Evolutionary conservation across 2,797 vertebrate species (phyloP), one percentile per base, ranked within the genome.

Genomic region (Hafferia zeledoni): DNA sequence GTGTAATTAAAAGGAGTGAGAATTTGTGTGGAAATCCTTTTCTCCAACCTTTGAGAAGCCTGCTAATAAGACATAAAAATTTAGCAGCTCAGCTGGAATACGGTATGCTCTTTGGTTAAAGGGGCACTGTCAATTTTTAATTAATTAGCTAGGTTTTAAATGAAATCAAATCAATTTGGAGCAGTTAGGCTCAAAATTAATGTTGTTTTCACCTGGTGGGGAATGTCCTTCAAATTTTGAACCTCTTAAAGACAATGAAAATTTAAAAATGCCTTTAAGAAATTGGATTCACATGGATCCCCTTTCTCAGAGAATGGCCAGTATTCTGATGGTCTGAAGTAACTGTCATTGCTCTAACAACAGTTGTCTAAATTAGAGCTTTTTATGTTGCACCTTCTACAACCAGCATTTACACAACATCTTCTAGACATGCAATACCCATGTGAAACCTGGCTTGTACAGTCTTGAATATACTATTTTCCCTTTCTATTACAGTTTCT

Each of bases 41-140:
- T 83, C 70, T 95, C 43, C 59, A 91, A 81, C 86, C 69, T 92
- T 93, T 92, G 81, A 83, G 69, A 94, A 89, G 28, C 46, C 69
- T 88, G 71, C 74, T 93, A 93, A 92, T 91, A 93, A 90, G 70
- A 76, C 16, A 16, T 44, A 94, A 95, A 90, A 85, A 79, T 80
- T 94, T 78, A 93, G 63, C 93, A 90, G 77, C 92, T 94, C 92
- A 87, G 91, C 77, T 95, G 93, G 92, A 94, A 49, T 61, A 92
- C 2, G 4, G 35, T 77, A 37, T 81, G 65, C 65, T 97, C 71
- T 83, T 96, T 81, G 69, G 92, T 95, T 96, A 92, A 94, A 91
- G 83, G 72, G 76, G 41, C 83, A 95, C 69, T 85, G 76, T 91
- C 4, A 43, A 94, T 83, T 53, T 92, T 93, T 95, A 91, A 95